Evolutionary conservation across 30 jellyfish, hydroid and myxozoan species (phyloP).

Genomic region (Nemopilema nomurai): DNA sequence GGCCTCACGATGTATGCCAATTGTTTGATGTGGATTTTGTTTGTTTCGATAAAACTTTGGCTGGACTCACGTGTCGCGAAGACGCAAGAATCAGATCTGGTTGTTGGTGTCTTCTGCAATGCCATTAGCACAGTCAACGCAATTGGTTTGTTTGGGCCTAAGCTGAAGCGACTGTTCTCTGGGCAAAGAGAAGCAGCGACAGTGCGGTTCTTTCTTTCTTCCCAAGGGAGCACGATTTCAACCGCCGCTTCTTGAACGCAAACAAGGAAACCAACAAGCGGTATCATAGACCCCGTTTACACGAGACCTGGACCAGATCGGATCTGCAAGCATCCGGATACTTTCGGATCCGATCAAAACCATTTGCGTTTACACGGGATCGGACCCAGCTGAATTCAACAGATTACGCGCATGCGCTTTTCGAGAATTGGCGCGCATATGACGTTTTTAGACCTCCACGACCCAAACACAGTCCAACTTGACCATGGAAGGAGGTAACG

Average conservation of each 20-base stretch:
- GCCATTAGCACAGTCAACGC: slow-evolving; percentile 1
- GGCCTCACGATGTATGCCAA: slow-evolving; percentile 82
- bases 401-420: too few relatives aligned
- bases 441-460: too few relatives aligned
- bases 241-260: background rate
- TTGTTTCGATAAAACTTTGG: slow-evolving; percentile 29
- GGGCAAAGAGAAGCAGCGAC: background rate
- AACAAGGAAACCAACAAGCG: background rate
- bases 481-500: too few relatives aligned
- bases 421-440: too few relatives aligned
- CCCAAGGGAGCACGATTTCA: slow-evolving; percentile 6
- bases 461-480: too few relatives aligned
- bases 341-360: too few relatives aligned
- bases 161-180: background rate
- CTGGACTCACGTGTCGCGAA: background rate
- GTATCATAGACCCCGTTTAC: too few relatives aligned
- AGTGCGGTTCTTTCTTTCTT: slow-evolving; percentile 2
- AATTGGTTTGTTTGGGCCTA: slow-evolving; percentile 42
- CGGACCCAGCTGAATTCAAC: too few relatives aligned
- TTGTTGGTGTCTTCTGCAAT: slow-evolving; percentile 23
- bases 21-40: slow-evolving; percentile 59
- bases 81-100: background rate
- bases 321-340: too few relatives aligned
- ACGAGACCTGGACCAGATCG: too few relatives aligned
- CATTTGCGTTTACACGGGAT: too few relatives aligned